phyloP scores from a whole-genome alignment of 2,113 vertebrate species.

The Eonycteris spelaea region DNA sequence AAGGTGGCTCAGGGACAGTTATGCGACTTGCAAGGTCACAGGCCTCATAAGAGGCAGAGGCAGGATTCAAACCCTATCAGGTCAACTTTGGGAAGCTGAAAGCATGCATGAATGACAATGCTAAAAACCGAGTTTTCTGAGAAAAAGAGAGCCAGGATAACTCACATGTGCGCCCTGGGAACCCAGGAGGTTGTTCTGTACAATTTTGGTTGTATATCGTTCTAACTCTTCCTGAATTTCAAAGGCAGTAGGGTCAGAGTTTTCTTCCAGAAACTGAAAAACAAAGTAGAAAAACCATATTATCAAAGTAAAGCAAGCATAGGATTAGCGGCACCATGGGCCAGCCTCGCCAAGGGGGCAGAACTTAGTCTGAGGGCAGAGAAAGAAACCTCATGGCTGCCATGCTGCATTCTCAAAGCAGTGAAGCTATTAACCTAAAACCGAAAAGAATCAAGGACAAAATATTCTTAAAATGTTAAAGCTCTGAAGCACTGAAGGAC shows the following conservation, averaged over 20 bases:
- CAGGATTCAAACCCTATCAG: background rate
- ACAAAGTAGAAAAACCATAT: background rate
- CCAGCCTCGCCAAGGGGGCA: background rate
- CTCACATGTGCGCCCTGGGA: constrained; percentile 77
- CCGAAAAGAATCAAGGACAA: background rate
- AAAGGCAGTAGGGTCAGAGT: constrained; percentile 80
- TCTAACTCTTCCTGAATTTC: constrained; percentile 88
- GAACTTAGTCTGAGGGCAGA: background rate
- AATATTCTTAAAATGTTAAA: background rate
- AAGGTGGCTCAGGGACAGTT: background rate
- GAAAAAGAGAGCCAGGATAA: background rate
- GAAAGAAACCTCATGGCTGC: background rate
- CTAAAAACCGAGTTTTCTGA: fast-evolving
- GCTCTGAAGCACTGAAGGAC: background rate
- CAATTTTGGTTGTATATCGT: constrained; percentile 77
- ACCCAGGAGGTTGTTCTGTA: constrained; percentile 74
- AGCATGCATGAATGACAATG: background rate
- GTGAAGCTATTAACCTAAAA: background rate
- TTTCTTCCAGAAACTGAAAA: constrained; percentile 88
- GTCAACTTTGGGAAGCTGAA: background rate
- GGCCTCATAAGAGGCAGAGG: background rate
- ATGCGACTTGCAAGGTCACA: background rate
- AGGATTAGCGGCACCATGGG: fast-evolving
- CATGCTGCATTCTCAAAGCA: background rate
- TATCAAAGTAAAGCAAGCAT: background rate